Base-by-base conservation (phyloP, 1,140 invertebrate species). In the Caerostris extrusa region DNA sequence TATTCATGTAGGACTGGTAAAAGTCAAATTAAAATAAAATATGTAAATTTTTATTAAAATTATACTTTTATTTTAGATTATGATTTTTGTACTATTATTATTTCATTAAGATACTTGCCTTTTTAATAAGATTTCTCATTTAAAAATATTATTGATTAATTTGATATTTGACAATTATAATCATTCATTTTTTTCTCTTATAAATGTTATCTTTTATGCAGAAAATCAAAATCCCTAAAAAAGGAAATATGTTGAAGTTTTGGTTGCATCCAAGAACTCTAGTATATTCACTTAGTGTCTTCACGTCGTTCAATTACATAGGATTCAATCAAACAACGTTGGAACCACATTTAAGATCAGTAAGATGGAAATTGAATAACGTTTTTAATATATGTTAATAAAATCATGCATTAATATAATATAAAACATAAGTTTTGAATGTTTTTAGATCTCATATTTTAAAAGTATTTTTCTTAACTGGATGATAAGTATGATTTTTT, bases 281-380 rank as follows among this genome's bases (percentile, higher is more conserved):
- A 8, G 86, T 95, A 17, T 94, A 95, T 85, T 67, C 93, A 8
- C n/a, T 95, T 7, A 90, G 90, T 10, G 95, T 95, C n/a, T 94
- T 94, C 71, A 94, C 92, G 0, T 83, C 90, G 3, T 93, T 95
- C 12, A 95, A 94, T 88, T 94, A 95, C 10, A 91, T 96, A 7
- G 96, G 96, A 2, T 96, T 95, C 93, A 95, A 96, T 71, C 96
- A 96, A 87, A 95, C 96, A 2, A 96, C 96, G 0, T 83, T 96
- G 14, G 96, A 96, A 77, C 94, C 95, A 17, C 96, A 96, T 94
- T 94, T 96, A 4, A n/a, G 95, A 10, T 88, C 95, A 90, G 96
- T 96, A 95, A 77, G 71, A 50, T 50, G 5, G 71, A 34, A 34
- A 34, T 34, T 34, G 34, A 34, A 34, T 34, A 34, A 34, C 34